Evolutionary conservation across 1,140 invertebrate species (phyloP).

Genomic region (Dendrolimus punctatus): DNA sequence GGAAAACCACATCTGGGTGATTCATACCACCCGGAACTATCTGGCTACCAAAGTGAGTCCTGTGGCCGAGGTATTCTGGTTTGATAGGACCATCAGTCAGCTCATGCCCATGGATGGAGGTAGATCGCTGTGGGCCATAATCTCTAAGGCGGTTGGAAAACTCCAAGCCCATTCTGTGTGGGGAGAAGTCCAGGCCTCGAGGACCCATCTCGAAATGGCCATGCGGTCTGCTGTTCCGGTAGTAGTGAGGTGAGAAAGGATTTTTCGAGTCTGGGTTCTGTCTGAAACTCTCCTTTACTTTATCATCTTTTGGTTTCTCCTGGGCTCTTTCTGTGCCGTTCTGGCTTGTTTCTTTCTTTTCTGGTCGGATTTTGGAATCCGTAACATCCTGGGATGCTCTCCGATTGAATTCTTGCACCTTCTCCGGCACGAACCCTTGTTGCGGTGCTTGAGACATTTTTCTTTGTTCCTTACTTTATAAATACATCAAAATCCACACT

Average conservation of each 20-base stretch:
- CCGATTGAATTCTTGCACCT: slow-evolving; percentile 61
- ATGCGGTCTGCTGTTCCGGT: slow-evolving; percentile 43
- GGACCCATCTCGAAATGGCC: slow-evolving; percentile 69
- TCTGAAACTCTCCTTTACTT: slow-evolving; percentile 29
- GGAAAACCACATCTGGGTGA: slow-evolving; percentile 65
- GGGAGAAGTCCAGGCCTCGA: slow-evolving; percentile 63
- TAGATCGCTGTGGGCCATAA: slow-evolving; percentile 58
- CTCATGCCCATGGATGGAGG: slow-evolving; percentile 67
- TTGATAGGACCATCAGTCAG: slow-evolving; percentile 59
- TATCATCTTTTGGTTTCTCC: slow-evolving; percentile 35
- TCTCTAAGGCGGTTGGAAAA: slow-evolving; percentile 53
- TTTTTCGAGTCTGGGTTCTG: slow-evolving; percentile 45
- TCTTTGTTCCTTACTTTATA: slow-evolving; percentile 23
- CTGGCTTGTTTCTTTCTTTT: slow-evolving; percentile 42
- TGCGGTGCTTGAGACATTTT: slow-evolving; percentile 62
- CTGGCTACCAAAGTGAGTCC: slow-evolving; percentile 56
- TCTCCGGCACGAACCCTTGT: slow-evolving; percentile 63
- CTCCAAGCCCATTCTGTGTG: slow-evolving; percentile 57
- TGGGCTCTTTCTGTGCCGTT: slow-evolving; percentile 33
- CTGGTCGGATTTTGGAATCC: slow-evolving; percentile 31
- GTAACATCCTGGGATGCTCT: slow-evolving; percentile 50
- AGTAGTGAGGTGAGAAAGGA: slow-evolving; percentile 54
- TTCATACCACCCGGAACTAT: slow-evolving; percentile 47
- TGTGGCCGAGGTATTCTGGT: slow-evolving; percentile 51
- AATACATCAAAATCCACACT: slow-evolving; percentile 50